Evolutionary conservation across 1,140 invertebrate species (phyloP), one percentile per base, ranked within the genome.

Genomic region (Musca vetustissima): DNA sequence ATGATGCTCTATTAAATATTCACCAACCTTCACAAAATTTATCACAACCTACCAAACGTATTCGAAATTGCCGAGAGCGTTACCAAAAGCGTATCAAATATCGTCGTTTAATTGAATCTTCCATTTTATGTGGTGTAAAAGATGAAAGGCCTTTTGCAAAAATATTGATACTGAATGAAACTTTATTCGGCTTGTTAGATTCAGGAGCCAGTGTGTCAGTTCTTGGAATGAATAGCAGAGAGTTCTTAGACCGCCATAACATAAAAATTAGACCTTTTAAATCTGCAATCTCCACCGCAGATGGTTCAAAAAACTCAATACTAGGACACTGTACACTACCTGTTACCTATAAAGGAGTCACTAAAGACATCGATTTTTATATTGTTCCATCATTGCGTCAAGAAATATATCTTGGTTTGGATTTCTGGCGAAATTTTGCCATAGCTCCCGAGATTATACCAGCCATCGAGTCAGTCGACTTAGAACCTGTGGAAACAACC

Each of bases 91-190:
- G 52, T 22, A 24, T 9, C 15, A 8, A 52, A 19, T 52, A 19
- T 19, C 17, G 52, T 4, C 19, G 22, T 22, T 14, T 53, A 14
- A 22, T 53, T 13, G 1, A 53, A 15, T 21, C 52, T 13, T 22
- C 52, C 4, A 21, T 53, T 53, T 9, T 53, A 22, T 24, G 22
- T 53, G 52, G 52, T 43, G 13, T 43, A 25, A 28, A 19, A 22
- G 53, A 57, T 57, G 22, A 57, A 22, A 57, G 53, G 13, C 53
- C 53, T 15, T 57, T 57, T 28, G 53, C 53, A 15, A 57, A 57
- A 57, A 25, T 57, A 4, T 25, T 25, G 22, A 28, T 57, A 25
- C 15, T 57, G 1, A 14, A 57, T 57, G 53, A 28, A 25, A 25
- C 53, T 25, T 57, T 57, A 15, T 13, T 57, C 24, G 53, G 53